A percentile compares a stretch with the other conserved stretches of the same genome.
phyloP scores from a whole-genome alignment of 2,888 invertebrate species.

The Leptinotarsa haldemani region DNA sequence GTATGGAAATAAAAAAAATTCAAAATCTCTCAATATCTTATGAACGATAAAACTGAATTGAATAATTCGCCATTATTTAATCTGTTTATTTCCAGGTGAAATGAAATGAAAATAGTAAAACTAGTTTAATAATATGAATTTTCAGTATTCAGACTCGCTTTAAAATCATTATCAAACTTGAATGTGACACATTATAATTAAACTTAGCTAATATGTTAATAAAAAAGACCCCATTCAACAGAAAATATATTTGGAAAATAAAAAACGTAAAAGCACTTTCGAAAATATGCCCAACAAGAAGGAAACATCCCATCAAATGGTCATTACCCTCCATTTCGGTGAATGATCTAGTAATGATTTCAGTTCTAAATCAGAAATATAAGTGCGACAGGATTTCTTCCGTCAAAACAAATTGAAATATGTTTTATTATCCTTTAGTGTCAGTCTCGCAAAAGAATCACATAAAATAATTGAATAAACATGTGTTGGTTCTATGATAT shows the following conservation, averaged over 20 bases:
- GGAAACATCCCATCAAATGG: background rate
- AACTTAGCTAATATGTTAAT: too few species aligned
- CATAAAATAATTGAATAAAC: constrained; percentile 49
- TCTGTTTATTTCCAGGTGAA: too few species aligned
- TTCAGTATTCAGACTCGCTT: too few species aligned
- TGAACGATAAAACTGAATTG: too few species aligned
- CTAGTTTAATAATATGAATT: too few species aligned
- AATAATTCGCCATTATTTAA: too few species aligned
- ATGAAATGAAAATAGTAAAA: too few species aligned
- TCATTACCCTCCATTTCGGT: background rate
- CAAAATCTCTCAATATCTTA: too few species aligned
- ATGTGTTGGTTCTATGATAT: constrained; percentile 49
- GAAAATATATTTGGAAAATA: background rate
- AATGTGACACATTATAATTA: too few species aligned
- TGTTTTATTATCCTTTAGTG: constrained; percentile 48
- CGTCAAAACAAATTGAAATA: constrained; percentile 57
- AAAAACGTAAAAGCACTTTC: background rate
- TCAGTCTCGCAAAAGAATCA: constrained; percentile 49
- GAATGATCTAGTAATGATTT: constrained; percentile 4
- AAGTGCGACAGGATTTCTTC: constrained; percentile 53
- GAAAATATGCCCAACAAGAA: background rate
- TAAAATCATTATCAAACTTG: too few species aligned
- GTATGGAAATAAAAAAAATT: too few species aligned
- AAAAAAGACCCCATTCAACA: too few species aligned
- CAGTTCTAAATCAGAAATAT: constrained; percentile 17